Percentiles rank a stretch among this genome's conserved stretches.
Conservation (phyloP, 2,797 vertebrate species). For the Helicolenus hilgendorfi region DNA sequence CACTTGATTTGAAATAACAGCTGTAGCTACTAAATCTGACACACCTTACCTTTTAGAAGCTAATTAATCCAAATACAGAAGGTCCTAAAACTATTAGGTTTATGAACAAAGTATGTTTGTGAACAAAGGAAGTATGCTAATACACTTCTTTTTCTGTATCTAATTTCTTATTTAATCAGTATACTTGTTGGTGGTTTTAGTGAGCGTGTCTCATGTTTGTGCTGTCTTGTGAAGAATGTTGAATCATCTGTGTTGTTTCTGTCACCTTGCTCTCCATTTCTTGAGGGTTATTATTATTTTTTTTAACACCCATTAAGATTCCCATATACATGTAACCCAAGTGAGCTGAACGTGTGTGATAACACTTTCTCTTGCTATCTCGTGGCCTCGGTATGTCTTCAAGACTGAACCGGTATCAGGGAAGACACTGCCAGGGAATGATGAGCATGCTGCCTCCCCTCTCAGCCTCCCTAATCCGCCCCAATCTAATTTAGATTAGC, state of each 20-base stretch:
- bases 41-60: too few species aligned
- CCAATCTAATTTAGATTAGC: constrained; percentile 75
- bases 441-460: constrained; percentile 29
- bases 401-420: neutral
- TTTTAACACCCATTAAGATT: neutral
- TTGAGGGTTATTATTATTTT: neutral
- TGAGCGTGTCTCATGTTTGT: too few species aligned
- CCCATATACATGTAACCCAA: neutral
- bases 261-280: neutral
- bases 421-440: constrained; percentile 41
- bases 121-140: too few species aligned
- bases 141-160: too few species aligned
- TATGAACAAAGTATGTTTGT: too few species aligned
- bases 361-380: neutral
- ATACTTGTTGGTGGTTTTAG: too few species aligned
- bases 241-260: neutral
- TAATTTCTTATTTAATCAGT: too few species aligned
- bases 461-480: constrained; percentile 51
- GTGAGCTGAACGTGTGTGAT: neutral
- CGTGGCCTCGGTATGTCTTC: neutral
- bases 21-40: too few species aligned
- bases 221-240: neutral
- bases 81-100: too few species aligned
- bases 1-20: too few species aligned
- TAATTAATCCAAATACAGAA: too few species aligned